Evolutionary conservation across 2,888 invertebrate genomes (phyloP), one percentile per base, ranked within the genome.

Genomic region (Eubasilissa splendida): DNA sequence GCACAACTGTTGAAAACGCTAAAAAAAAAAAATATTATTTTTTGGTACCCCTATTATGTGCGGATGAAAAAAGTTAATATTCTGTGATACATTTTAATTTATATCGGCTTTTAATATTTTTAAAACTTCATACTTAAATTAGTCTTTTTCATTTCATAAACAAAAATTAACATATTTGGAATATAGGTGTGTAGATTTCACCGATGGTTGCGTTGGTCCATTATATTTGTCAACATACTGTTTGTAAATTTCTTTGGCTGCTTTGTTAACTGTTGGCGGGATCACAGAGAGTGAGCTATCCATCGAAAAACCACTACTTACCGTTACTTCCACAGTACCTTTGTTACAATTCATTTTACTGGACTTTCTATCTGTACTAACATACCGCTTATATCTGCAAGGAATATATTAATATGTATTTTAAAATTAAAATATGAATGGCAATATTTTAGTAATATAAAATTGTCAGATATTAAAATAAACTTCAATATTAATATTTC

Each of bases 181-280:
- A 85, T 92, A 92, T 7, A 90, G 86, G 79, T 86, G 88, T 84
- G 91, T 86, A 85, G 91, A 90, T 63, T 86, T 87, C 31, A 87
- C 83, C 84, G 88, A 88, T 14, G 88, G 92, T 81, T 83, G 88
- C 58, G 86, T 88, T 77, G 89, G 93, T 3, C 95, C 90, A 84
- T 89, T 86, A 84, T 89, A 86, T 85, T 91, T 86, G 85, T 90
- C 87, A 4, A 96, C 92, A 86, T 96, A 96, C 75, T 92, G 92
- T 82, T 92, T 89, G 86, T 96, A 96, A 83, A 95, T 91, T 84
- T 93, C 93, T 75, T 92, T 89, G 65, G 94, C 92, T 12, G 90
- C 88, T 84, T 91, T 88, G 10, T 90, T 90, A 12, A 96, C 94
- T 3, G 90, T 91, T 1, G 95, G 95, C 42, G 94, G 92, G 65